phyloP scores from a whole-genome alignment of 2,888 invertebrate genomes.

The Lordiphosa andalusiaca region DNA sequence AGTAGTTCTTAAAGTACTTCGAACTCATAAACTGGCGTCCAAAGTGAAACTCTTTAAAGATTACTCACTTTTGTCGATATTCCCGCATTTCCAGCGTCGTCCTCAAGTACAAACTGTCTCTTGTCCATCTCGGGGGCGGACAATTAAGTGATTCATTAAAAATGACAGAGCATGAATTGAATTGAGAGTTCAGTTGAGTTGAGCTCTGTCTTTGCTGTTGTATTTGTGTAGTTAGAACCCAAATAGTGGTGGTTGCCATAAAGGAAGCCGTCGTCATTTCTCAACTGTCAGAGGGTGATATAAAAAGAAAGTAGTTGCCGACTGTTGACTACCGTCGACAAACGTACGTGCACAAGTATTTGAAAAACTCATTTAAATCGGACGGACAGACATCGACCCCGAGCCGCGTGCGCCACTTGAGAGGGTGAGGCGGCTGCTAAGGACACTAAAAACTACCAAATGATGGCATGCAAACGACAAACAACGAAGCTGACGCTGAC shows the following conservation, averaged over 20 bases:
- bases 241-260: conserved; percentile 24
- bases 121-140: conserved; percentile 43
- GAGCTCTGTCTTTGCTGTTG: conserved; percentile 17
- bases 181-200: conserved; percentile 55
- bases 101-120: neutral
- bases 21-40: no score
- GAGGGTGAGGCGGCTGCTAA: conserved; percentile 18
- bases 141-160: conserved; percentile 76
- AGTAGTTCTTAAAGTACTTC: no score
- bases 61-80: no score
- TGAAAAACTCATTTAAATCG: conserved; percentile 74
- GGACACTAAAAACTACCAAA: conserved; percentile 34
- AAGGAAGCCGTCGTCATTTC: conserved; percentile 29
- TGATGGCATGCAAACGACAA: conserved; percentile 70
- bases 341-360: conserved; percentile 74
- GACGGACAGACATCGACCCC: conserved; percentile 41
- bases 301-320: conserved; percentile 63
- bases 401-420: conserved; percentile 42
- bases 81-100: no score
- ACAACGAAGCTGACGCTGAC: conserved; percentile 60
- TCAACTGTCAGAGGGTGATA: conserved; percentile 21
- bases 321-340: conserved; percentile 42
- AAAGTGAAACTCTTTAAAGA: no score
- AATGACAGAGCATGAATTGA: conserved; percentile 73
- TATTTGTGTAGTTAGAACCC: conserved; percentile 29